These are phyloP conservation scores for Micromesistius poutassou DNA, from an alignment of 2,797 vertebrate genomes.

Conservation along the genomic window DNA sequence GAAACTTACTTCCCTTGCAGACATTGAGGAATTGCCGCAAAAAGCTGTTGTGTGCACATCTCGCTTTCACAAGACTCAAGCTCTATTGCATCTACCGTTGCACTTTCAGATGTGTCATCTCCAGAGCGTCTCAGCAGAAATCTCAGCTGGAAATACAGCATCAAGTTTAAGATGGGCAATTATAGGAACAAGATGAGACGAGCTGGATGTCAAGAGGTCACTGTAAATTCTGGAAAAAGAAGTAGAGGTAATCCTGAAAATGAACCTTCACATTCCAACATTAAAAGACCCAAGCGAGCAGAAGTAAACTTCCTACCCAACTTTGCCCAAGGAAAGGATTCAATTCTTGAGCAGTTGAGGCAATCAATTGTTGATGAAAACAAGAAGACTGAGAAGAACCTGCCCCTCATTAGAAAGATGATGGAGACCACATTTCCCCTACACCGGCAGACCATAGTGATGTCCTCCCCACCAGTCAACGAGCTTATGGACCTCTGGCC, in stretches of 20 bases:
- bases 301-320: conserved; percentile 31
- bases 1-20: conserved; percentile 28
- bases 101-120: conserved; percentile 27
- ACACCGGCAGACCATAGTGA: conserved; percentile 24
- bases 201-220: conserved; percentile 38
- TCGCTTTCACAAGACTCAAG: conserved; percentile 17
- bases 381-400: conserved; percentile 27
- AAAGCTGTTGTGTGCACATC: conserved; percentile 38
- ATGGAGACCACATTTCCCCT: conserved; percentile 32
- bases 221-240: conserved; percentile 44
- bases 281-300: conserved; percentile 26
- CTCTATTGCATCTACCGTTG: conserved; percentile 20
- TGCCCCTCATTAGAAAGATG: conserved; percentile 24
- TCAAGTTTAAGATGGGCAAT: conserved; percentile 47
- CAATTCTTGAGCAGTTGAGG: conserved; percentile 23
- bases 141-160: conserved; percentile 38
- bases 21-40: conserved; percentile 41
- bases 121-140: conserved; percentile 28
- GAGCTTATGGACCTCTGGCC: conserved; percentile 29
- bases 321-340: conserved; percentile 29
- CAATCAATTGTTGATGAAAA: conserved; percentile 25
- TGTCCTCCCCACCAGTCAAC: conserved; percentile 20
- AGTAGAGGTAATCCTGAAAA: conserved; percentile 25
- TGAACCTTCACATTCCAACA: conserved; percentile 33
- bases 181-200: conserved; percentile 39